Evolutionary conservation across 2,888 invertebrate genomes (phyloP).

Genomic region (Hirtodrosophila histrioides): DNA sequence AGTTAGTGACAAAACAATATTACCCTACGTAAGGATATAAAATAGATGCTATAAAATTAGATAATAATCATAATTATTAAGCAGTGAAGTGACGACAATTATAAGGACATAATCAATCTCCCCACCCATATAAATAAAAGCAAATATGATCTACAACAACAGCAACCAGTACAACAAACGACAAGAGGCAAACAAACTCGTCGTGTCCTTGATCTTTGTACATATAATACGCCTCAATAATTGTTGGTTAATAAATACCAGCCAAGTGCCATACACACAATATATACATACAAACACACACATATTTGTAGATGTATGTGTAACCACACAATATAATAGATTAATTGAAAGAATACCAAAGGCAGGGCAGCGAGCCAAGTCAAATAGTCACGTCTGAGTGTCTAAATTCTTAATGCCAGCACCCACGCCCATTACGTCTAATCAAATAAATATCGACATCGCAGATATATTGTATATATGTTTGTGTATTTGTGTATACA

Average conservation of each 20-base stretch:
- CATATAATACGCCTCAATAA: conserved; percentile 27
- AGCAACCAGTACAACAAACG: conserved; percentile 1
- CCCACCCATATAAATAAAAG: neutral
- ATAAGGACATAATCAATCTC: neutral
- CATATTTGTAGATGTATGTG: conserved; percentile 2
- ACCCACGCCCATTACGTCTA: conserved; percentile 35
- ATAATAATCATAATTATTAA: too few relatives aligned
- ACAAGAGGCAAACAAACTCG: conserved; percentile 12
- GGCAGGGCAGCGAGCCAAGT: conserved; percentile 52
- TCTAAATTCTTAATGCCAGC: conserved; percentile 30
- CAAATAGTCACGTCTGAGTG: conserved; percentile 45
- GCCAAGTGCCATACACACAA: conserved; percentile 12
- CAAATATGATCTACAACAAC: conserved; percentile 14
- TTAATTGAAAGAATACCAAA: conserved; percentile 45
- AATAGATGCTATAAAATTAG: too few relatives aligned
- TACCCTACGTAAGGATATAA: too few relatives aligned
- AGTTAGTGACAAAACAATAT: too few relatives aligned
- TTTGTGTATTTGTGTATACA: conserved; percentile 1
- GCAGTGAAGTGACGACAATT: too few relatives aligned
- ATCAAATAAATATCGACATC: conserved; percentile 49
- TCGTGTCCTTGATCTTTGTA: conserved; percentile 41
- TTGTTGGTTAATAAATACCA: conserved; percentile 41
- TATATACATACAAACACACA: conserved; percentile 2
- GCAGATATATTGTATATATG: conserved; percentile 1
- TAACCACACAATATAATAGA: conserved; percentile 22